These are phyloP conservation scores for Meiosimyza platycephala DNA, from an alignment of 2,888 invertebrate species.

Conservation along the genomic window DNA sequence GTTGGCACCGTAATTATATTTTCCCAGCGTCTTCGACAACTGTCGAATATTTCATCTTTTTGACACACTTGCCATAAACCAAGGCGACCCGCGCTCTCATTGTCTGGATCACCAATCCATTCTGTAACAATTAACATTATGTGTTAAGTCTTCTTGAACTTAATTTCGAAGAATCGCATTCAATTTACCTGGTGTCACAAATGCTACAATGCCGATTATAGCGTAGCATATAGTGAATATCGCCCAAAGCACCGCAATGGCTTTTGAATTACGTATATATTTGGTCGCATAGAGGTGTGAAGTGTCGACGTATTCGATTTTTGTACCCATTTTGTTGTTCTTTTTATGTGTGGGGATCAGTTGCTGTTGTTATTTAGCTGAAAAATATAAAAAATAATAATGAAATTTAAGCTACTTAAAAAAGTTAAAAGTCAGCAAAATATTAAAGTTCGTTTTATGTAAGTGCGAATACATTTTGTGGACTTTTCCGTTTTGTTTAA, in stretches of 20 bases:
- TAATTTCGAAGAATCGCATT: conserved; percentile 18
- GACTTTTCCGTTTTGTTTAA: too few species aligned
- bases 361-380: background rate
- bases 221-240: conserved; percentile 97
- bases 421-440: too few species aligned
- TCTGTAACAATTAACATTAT: conserved; percentile 65
- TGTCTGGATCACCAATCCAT: conserved; percentile 87
- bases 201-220: conserved; percentile 93
- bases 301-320: conserved; percentile 92
- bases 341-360: background rate
- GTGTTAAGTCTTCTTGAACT: conserved; percentile 1
- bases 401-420: too few species aligned
- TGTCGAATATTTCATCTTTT: conserved; percentile 80
- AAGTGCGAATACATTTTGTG: too few species aligned
- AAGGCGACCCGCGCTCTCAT: conserved; percentile 89
- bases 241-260: conserved; percentile 97
- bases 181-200: conserved; percentile 81
- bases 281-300: conserved; percentile 91
- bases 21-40: conserved; percentile 86
- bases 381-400: conserved; percentile 10
- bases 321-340: conserved; percentile 80
- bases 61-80: conserved; percentile 93
- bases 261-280: conserved; percentile 92
- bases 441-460: too few species aligned
- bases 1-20: conserved; percentile 85